Evolutionary conservation across 1,140 invertebrate species (phyloP).

Genomic region (Dysdera silvatica): DNA sequence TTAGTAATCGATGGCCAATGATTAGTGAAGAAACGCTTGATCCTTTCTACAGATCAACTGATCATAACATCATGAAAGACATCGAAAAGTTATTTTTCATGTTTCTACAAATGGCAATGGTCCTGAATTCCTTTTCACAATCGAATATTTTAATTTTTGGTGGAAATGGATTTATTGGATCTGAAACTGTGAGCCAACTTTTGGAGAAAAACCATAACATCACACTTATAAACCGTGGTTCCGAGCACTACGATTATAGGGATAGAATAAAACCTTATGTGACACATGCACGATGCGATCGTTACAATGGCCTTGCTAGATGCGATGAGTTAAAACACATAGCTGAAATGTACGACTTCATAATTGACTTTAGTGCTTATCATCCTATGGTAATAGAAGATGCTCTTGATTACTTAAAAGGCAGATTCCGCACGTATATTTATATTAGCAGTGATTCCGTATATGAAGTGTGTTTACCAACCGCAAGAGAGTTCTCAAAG

Average conservation of each 20-base stretch:
- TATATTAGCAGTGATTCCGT: slow-evolving; percentile 50
- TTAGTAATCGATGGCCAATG: no score
- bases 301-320: no score
- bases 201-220: slow-evolving; percentile 38
- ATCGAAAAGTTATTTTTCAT: not conserved
- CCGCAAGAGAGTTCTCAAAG: slow-evolving; percentile 7
- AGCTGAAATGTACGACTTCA: slow-evolving; percentile 40
- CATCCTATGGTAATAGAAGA: slow-evolving; percentile 40
- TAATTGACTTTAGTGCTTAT: slow-evolving; percentile 49
- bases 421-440: slow-evolving; percentile 44
- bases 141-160: slow-evolving; percentile 45
- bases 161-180: slow-evolving; percentile 49
- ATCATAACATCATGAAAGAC: not conserved
- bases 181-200: slow-evolving; percentile 40
- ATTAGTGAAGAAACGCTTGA: no score
- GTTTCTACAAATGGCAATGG: not conserved
- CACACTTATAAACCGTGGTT: slow-evolving; percentile 45
- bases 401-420: slow-evolving; percentile 38
- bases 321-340: slow-evolving; percentile 31
- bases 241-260: slow-evolving; percentile 48
- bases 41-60: no score
- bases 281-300: slow-evolving; percentile 42
- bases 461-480: slow-evolving; percentile 46
- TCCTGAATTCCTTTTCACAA: not conserved
- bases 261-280: slow-evolving; percentile 42